Evolutionary conservation across 2,888 invertebrate species (phyloP), one percentile per base, ranked within the genome.

Genomic region (Cecidostiba fungosa): DNA sequence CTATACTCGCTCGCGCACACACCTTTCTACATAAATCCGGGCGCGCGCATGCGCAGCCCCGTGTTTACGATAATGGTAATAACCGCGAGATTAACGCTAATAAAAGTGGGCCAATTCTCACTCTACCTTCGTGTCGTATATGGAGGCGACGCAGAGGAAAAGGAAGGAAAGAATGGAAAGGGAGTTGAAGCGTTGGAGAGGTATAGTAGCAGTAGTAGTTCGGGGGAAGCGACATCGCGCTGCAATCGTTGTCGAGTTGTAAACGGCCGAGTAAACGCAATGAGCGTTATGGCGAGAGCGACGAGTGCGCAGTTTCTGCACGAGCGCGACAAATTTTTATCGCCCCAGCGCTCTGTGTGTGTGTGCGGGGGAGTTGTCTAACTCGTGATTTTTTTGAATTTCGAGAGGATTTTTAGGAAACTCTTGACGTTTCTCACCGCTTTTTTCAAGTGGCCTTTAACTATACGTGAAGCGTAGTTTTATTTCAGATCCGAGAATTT

Each of bases 41-140:
- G 43, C 23, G 32, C 19, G 69, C 29, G 69, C 29, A 29, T n/a
- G 26, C 23, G 16, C n/a, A n/a, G 2, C 32, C 39, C 14, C 32
- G 23, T 36, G 78, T 77, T 82, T 82, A 82, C 82, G 72, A 77
- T 87, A 77, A 85, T 78, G 77, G 81, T 29, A 76, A 87, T 84
- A 83, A 81, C 62, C 62, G 74, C 73, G 76, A 85, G 84, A 84
- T 87, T 82, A 85, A 74, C 72, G 74, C 69, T 72, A 85, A 87
- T 85, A 85, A 87, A 84, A 85, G 66, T 82, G 54, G 70, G n/a
- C 81, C 85, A 1, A 82, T 66, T 62, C 70, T 16, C 70, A n/a
- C n/a, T n/a, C n/a, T n/a, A n/a, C 73, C 32, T 50, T n/a, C 12
- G n/a, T 23, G 72, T n/a, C 10, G 78, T 12, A 5, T 50, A 50